Percentiles rank a stretch among this genome's conserved stretches.
phyloP scores from a whole-genome alignment of 1,140 invertebrate genomes.

The Eriocheir sinensis region DNA sequence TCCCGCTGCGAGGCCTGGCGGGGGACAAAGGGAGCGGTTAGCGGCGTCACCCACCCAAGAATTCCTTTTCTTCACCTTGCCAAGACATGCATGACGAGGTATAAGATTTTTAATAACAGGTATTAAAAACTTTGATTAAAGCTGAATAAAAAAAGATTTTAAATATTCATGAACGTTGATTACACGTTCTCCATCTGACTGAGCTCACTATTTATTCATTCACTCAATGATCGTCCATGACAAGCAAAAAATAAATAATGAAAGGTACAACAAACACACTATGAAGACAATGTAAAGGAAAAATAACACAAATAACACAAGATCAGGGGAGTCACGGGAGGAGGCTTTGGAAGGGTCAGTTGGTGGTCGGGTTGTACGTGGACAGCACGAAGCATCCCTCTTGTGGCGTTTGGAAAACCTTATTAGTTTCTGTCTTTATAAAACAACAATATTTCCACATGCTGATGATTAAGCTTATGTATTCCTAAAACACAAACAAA shows the following conservation, averaged over 20 bases:
- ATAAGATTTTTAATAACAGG: too few species aligned
- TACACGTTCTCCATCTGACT: too few species aligned
- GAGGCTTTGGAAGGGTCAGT: not conserved
- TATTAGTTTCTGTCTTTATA: not conserved
- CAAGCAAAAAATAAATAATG: not conserved
- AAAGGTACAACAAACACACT: not conserved
- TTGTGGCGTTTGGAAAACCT: not conserved
- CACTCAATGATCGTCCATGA: not conserved
- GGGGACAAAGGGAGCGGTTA: not conserved
- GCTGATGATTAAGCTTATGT: too few species aligned
- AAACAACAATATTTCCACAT: not conserved
- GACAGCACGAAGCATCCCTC: too few species aligned
- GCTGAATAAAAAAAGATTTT: too few species aligned
- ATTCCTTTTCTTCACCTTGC: too few species aligned
- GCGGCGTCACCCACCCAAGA: not conserved
- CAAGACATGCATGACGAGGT: too few species aligned
- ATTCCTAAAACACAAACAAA: too few species aligned
- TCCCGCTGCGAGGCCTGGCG: conserved; percentile 64
- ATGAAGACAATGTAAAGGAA: not conserved
- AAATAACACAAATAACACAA: not conserved
- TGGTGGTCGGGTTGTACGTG: too few species aligned
- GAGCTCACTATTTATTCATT: not conserved
- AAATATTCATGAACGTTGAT: too few species aligned
- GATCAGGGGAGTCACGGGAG: too few species aligned
- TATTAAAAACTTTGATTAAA: too few species aligned